Base-by-base conservation (phyloP, 2,888 invertebrate species). In the Cephus pulcher region DNA sequence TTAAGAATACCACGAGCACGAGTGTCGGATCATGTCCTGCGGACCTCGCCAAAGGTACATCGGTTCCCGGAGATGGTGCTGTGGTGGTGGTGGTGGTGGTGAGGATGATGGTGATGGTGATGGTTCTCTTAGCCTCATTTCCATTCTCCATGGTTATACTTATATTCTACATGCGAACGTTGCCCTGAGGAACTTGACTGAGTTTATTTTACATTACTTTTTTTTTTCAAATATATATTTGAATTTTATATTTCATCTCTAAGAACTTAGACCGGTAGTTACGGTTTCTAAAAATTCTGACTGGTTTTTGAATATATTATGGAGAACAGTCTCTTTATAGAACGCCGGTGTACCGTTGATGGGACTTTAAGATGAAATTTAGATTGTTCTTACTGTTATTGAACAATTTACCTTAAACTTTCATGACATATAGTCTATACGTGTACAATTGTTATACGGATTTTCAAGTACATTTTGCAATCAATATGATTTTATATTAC, bases 111-210 rank as follows among this genome's bases (percentile, higher is more conserved):
- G 34, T 34, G 80, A 82, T 75, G 77, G 56, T 75, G 86, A 77
- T 77, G 81, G 83, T 83, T 84, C 82, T 77, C 81, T 82, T 84
- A 86, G 84, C 86, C 86, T 82, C 86, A 78, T 84, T 86, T 84
- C 80, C 73, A 80, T 78, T 76, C 74, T 75, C 71, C 79, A 70
- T 76, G 56, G 6, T 56, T 56, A 56, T 23, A 56, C 23, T 56
- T 56, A 6, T 56, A 15, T 23, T 56, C 56, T 23, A 56, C 23
- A 23, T 56, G 56, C 56, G 23, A 56, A 23, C 56, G 56, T 56
- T 56, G 56, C 56, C 56, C 56, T 23, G 56, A 6, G 56, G 23
- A 56, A 56, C 56, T 56, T 56, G 23, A 56, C 56, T 56, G 56
- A 56, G 23, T 56, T 56, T 56, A 1, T 0, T 15, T 40, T 15